Percentiles rank a stretch among this genome's conserved stretches.
These are phyloP conservation scores for Scaeva pyrastri DNA, from an alignment of 2,888 invertebrate species.

Conservation along the genomic window DNA sequence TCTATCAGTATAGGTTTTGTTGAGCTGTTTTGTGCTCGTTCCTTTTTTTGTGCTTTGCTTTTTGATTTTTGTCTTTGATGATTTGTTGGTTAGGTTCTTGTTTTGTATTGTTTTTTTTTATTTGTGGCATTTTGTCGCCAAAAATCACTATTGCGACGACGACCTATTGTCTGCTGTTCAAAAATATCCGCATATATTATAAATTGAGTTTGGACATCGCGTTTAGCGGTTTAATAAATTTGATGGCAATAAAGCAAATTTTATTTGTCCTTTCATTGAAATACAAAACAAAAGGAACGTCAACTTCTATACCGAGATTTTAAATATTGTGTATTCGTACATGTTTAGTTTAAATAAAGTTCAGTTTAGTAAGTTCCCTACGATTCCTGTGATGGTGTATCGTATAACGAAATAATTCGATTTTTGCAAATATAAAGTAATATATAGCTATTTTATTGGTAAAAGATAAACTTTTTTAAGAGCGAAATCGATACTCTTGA, in stretches of 20 bases:
- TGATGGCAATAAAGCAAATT: slow-evolving; percentile 56
- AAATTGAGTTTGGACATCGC: slow-evolving; percentile 56
- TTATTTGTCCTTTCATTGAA: slow-evolving; percentile 28
- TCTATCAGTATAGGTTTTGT: slow-evolving; percentile 51
- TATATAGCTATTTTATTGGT: no score
- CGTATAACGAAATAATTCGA: no score
- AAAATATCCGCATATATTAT: slow-evolving; percentile 63
- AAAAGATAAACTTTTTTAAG: no score
- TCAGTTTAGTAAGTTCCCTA: no score
- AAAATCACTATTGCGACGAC: slow-evolving; percentile 27
- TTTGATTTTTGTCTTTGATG: slow-evolving; percentile 26
- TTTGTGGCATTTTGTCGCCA: slow-evolving; percentile 46
- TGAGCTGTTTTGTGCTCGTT: slow-evolving; percentile 27
- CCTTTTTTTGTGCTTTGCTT: slow-evolving; percentile 12
- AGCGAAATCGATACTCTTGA: no score
- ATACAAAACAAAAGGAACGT: neutral
- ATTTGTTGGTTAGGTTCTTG: neutral
- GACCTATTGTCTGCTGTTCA: slow-evolving; percentile 67
- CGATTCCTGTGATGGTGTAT: no score
- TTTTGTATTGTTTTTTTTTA: slow-evolving; percentile 8
- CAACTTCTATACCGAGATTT: no score
- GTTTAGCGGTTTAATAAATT: slow-evolving; percentile 55
- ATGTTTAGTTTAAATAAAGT: no score
- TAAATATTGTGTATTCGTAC: no score
- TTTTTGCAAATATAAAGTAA: no score